Base-by-base conservation (phyloP, 2,113 vertebrate genomes). In the Calcarius ornatus region DNA sequence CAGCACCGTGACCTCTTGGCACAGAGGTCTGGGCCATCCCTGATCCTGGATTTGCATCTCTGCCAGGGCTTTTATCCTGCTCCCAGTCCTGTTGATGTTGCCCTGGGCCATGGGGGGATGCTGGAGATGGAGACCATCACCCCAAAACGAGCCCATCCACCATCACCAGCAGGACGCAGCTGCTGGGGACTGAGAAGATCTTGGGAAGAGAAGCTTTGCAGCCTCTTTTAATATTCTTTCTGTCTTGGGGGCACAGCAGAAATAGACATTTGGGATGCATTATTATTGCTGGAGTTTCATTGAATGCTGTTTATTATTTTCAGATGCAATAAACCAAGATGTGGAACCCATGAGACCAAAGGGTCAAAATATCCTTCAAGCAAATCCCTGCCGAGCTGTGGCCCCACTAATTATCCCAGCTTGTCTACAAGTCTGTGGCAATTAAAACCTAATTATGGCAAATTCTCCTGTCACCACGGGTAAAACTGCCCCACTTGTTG, bases 1-100 rank as follows among this genome's bases (percentile, higher is more conserved):
- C 6, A 8, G 35, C 33, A 7, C 11, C 0, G 3, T 38, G 72
- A 61, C 18, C 23, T 53, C 47, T 53, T 0, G 2, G 57, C 3
- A 2, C 4, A 30, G 68, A 42, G 40, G 15, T 28, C 43, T 11
- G 59, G 25, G 37, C 11, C 17, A 53, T 53, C 28, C 17, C 17
- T 28, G 5, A 3, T 7, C 20, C 18, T 24, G 59, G 37, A 16
- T 78, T 45, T 37, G 43, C 31, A 5, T 3, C 69, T 69, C 48
- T 33, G 15, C 22, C 2, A 47, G 75, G n/a, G 38, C 6, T 81
- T 76, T 80, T 17, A 4, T 33, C 35, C 57, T 68, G 27, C 42
- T 82, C 37, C 35, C 6, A 5, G 21, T 13, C 30, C 33, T 20
- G 11, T 5, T n/a, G 57, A 1, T 27, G 30, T n/a, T 53, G 8